A percentile compares a stretch with the other conserved stretches of the same genome.
phyloP scores from a whole-genome alignment of 2,888 invertebrate genomes.

The Diloba caeruleocephala region DNA sequence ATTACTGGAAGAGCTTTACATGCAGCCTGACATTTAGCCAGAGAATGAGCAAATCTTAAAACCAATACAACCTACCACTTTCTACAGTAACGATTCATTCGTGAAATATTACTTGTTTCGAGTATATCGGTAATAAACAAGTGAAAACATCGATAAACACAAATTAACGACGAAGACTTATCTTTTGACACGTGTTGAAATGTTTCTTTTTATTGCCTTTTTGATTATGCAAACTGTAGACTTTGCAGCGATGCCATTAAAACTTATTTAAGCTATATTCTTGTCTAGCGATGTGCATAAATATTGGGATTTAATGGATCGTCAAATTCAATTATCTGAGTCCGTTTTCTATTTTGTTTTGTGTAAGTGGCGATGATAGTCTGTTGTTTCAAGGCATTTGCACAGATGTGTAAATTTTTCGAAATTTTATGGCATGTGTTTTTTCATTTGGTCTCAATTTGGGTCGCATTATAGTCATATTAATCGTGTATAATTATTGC shows the following conservation, averaged over 20 bases:
- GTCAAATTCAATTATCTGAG: conserved; percentile 19
- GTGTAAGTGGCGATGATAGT: neutral
- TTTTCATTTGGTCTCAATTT: conserved; percentile 12
- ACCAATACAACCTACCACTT: conserved; percentile 27
- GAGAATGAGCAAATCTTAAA: conserved; percentile 1
- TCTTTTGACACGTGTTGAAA: conserved; percentile 13
- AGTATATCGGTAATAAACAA: conserved; percentile 16
- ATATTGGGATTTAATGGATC: conserved; percentile 29
- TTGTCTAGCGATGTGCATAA: conserved; percentile 13
- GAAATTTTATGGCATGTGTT: conserved; percentile 19
- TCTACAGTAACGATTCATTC: conserved; percentile 19
- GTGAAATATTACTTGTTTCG: conserved; percentile 12
- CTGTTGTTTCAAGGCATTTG: conserved; percentile 13
- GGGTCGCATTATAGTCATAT: conserved; percentile 14
- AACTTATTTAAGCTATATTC: conserved; percentile 11
- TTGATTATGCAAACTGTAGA: conserved; percentile 10
- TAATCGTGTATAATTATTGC: neutral
- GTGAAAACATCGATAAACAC: conserved; percentile 34
- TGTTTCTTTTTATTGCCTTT: conserved; percentile 10
- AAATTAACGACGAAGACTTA: conserved; percentile 25
- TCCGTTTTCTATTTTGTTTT: conserved; percentile 29
- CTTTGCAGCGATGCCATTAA: conserved; percentile 24
- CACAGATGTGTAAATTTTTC: conserved; percentile 18
- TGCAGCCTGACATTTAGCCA: conserved; percentile 26
- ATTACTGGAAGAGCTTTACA: neutral